These are phyloP conservation scores for Graptemys geographica DNA, from an alignment of 2,797 vertebrate genomes.

Conservation along the genomic window DNA sequence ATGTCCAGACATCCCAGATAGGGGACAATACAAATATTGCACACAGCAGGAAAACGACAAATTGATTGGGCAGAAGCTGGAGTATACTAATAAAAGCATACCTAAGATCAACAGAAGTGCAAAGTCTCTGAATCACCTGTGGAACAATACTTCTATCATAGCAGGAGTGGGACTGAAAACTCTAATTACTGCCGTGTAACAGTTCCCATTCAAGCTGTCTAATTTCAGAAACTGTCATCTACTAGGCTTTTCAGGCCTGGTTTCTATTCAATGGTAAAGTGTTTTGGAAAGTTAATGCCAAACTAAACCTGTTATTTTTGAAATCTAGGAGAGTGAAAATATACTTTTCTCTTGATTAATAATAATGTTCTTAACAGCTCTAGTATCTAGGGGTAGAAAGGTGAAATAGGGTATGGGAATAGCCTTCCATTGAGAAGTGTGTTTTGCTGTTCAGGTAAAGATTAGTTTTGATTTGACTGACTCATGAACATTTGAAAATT, in stretches of 20 bases:
- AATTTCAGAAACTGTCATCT: slow-evolving; percentile 2
- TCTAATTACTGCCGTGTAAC: neutral
- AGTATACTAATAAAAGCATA: neutral
- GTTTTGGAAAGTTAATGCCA: neutral
- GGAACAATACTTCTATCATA: neutral
- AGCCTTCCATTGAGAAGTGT: neutral
- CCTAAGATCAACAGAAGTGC: neutral
- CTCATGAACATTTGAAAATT: neutral
- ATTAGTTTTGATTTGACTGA: neutral
- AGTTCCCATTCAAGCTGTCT: neutral
- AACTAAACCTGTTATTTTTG: slow-evolving; percentile 24
- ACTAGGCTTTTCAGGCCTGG: neutral
- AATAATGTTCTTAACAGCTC: slow-evolving; percentile 17
- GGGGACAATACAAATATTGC: neutral
- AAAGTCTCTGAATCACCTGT: neutral
- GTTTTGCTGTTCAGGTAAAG: neutral
- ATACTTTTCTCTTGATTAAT: neutral
- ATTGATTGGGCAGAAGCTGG: slow-evolving; percentile 3
- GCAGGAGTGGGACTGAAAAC: neutral
- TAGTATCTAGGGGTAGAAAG: neutral
- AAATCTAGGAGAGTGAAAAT: neutral
- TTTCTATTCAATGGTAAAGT: slow-evolving; percentile 8
- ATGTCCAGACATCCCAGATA: neutral
- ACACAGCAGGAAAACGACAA: neutral
- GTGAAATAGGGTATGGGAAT: neutral